Conservation (phyloP, 2,888 invertebrate species). For the Drosophila prostipennis region DNA sequence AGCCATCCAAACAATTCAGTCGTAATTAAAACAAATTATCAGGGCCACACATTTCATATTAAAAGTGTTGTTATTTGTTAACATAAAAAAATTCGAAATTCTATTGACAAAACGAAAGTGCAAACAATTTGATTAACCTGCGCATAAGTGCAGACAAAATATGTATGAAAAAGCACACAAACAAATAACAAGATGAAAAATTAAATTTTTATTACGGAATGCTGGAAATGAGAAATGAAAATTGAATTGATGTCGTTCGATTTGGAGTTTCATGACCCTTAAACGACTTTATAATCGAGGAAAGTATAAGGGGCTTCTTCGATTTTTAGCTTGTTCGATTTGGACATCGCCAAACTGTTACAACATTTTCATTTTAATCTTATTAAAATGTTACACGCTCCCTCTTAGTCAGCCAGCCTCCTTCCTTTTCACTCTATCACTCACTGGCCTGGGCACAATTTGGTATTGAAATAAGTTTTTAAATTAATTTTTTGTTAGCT, state of each 20-base stretch:
- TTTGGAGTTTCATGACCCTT: constrained; percentile 35
- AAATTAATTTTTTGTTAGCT: constrained; percentile 75
- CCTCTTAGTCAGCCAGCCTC: not conserved
- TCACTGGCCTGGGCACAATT: constrained; percentile 51
- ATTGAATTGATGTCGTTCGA: constrained; percentile 30
- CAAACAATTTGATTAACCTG: constrained; percentile 27
- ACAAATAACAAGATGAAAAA: constrained; percentile 7
- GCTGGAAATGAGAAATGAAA: constrained; percentile 22
- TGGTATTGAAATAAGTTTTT: constrained; percentile 78
- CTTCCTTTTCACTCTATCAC: not conserved
- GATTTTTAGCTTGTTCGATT: constrained; percentile 16
- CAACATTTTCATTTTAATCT: constrained; percentile 80
- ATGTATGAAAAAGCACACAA: constrained; percentile 4
- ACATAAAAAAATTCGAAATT: constrained; percentile 9
- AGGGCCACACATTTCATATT: constrained; percentile 25
- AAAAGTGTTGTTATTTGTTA: constrained; percentile 16
- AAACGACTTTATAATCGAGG: constrained; percentile 40
- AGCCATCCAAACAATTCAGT: constrained; percentile 26
- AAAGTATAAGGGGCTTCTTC: constrained; percentile 34
- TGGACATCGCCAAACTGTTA: constrained; percentile 58
- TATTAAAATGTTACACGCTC: constrained; percentile 75
- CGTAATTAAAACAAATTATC: constrained; percentile 32
- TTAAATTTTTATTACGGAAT: constrained; percentile 16
- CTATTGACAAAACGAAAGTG: constrained; percentile 15
- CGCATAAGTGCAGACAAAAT: constrained; percentile 6